These are phyloP conservation scores for Diacarnus erythraeanus DNA, from an alignment of 37 sponge, comb jelly and placozoan genomes.

Conservation along the genomic window DNA sequence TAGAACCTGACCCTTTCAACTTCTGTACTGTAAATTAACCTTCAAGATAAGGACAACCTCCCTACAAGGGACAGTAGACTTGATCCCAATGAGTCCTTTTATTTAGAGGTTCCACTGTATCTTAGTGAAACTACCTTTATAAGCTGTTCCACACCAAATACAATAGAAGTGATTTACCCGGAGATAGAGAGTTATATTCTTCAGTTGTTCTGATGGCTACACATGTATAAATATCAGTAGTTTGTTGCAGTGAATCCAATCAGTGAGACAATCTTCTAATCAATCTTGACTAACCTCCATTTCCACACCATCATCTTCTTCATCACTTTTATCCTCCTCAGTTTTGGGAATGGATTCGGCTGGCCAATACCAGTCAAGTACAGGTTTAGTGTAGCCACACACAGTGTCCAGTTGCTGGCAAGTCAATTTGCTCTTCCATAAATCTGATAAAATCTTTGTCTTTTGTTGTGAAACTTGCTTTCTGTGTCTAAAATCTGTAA, in stretches of 20 bases:
- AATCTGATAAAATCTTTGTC: constrained; percentile 18
- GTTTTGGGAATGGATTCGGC: not conserved
- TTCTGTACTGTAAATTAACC: too few species aligned
- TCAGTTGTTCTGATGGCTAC: constrained; percentile 27
- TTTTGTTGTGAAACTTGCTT: not conserved
- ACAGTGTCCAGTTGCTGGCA: constrained; percentile 62
- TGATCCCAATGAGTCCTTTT: too few species aligned
- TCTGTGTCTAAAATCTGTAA: constrained; percentile 39
- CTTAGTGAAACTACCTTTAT: too few species aligned
- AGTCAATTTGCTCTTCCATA: constrained; percentile 49
- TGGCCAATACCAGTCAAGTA: constrained; percentile 51
- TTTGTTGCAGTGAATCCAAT: not conserved
- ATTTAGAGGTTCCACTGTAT: too few species aligned
- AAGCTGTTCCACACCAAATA: constrained; percentile 82
- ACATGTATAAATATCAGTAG: not conserved
- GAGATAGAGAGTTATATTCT: constrained; percentile 46
- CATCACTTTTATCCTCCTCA: constrained; percentile 25
- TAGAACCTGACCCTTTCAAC: too few species aligned
- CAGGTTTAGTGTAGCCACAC: constrained; percentile 26
- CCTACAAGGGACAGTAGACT: too few species aligned
- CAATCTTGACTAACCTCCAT: too few species aligned
- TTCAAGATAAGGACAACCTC: too few species aligned
- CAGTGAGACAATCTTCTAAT: too few species aligned
- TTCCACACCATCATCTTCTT: not conserved
- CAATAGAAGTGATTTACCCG: constrained; percentile 68